phyloP scores from a whole-genome alignment of 2,113 vertebrate species.

The Myotis yumanensis region DNA sequence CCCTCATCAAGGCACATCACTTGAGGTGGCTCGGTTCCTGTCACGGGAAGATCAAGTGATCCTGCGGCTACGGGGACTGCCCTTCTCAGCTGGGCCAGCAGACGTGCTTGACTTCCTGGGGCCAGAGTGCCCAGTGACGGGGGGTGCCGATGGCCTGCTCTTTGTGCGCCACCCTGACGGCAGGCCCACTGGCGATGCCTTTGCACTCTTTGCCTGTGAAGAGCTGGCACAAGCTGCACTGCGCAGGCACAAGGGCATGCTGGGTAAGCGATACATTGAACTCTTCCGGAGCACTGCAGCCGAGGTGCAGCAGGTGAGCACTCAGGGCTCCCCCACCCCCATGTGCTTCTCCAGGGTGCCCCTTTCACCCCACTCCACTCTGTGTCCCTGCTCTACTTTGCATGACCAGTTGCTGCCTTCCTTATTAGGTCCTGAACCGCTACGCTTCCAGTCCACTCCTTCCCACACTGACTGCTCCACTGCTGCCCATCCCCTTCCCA shows the following conservation, averaged over 20 bases:
- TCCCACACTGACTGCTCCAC: slow-evolving; percentile 90
- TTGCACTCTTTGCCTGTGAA: slow-evolving; percentile 97
- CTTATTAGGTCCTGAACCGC: slow-evolving; percentile 92
- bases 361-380: background rate
- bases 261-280: slow-evolving; percentile 97
- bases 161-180: slow-evolving; percentile 98
- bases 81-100: slow-evolving; percentile 92
- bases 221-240: slow-evolving; percentile 95
- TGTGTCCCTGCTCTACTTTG: background rate
- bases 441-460: slow-evolving; percentile 96
- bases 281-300: slow-evolving; percentile 97
- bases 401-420: background rate
- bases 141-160: slow-evolving; percentile 92
- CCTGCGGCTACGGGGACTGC: slow-evolving; percentile 95
- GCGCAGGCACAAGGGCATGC: slow-evolving; percentile 96
- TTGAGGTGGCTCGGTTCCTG: slow-evolving; percentile 96
- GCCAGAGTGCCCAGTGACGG: slow-evolving; percentile 92
- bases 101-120: slow-evolving; percentile 95
- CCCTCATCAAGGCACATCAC: slow-evolving; percentile 90
- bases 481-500: slow-evolving; percentile 89
- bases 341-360: background rate
- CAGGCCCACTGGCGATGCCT: slow-evolving; percentile 95
- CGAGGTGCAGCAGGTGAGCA: slow-evolving; percentile 95
- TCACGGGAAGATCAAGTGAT: slow-evolving; percentile 97
- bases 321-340: no score